These are phyloP conservation scores for Melanotaenia pygmaea DNA, from an alignment of 2,797 vertebrate species.

Conservation along the genomic window DNA sequence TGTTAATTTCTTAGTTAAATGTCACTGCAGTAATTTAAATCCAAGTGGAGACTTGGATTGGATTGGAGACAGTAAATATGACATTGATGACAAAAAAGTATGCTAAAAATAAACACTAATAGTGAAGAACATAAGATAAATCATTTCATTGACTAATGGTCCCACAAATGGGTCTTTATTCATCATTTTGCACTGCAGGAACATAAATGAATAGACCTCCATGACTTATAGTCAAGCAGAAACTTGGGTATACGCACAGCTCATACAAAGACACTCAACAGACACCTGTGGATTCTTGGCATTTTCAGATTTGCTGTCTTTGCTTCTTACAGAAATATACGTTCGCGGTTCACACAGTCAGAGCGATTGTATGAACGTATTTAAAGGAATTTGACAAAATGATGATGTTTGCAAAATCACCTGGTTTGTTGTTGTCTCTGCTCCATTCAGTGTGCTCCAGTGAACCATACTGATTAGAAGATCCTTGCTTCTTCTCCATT, in stretches of 20 bases:
- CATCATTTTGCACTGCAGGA: constrained; percentile 13
- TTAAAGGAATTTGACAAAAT: not conserved
- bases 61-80: too few relatives aligned
- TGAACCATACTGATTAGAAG: constrained; percentile 75
- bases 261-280: constrained; percentile 12
- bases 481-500: constrained; percentile 76
- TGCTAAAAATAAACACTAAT: not conserved
- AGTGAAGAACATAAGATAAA: not conserved
- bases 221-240: constrained; percentile 1
- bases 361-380: not conserved
- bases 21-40: too few relatives aligned
- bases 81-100: too few relatives aligned
- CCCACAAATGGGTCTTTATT: constrained; percentile 15
- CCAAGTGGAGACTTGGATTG: too few relatives aligned
- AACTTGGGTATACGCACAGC: not conserved
- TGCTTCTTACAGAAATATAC: constrained; percentile 8
- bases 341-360: not conserved
- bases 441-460: constrained; percentile 79
- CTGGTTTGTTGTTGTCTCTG: constrained; percentile 63
- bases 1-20: too few relatives aligned
- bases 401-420: constrained; percentile 39
- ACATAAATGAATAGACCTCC: constrained; percentile 1
- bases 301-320: constrained; percentile 49
- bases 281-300: constrained; percentile 70
- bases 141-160: not conserved